Percentiles rank a stretch among this genome's conserved stretches.
Evolutionary conservation across 2,888 invertebrate genomes (phyloP).

Genomic region (Troides aeacus): DNA sequence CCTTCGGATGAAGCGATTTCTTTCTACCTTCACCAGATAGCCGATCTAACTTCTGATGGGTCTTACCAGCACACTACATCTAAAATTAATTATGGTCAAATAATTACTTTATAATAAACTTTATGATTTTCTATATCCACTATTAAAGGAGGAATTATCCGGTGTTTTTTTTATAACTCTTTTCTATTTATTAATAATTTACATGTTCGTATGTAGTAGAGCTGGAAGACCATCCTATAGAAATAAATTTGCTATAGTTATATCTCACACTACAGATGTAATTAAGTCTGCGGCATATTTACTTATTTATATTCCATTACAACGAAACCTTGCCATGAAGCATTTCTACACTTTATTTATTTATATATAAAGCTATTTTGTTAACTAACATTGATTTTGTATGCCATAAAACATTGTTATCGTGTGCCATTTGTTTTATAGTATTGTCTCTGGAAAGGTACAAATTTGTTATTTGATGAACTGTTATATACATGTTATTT

Average conservation of each 20-base stretch:
- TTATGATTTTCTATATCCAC: too few species aligned
- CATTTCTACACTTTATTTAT: constrained; percentile 15
- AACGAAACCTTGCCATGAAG: constrained; percentile 22
- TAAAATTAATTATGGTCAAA: too few species aligned
- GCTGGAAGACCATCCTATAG: background rate
- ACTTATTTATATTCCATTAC: constrained; percentile 19
- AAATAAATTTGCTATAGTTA: background rate
- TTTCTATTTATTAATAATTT: too few species aligned
- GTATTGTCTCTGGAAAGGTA: constrained; percentile 18
- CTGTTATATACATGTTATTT: too few species aligned
- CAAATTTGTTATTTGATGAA: constrained; percentile 10
- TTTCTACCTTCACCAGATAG: too few species aligned
- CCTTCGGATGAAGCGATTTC: too few species aligned
- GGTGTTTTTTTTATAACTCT: too few species aligned
- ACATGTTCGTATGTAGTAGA: too few species aligned
- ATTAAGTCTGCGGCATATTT: background rate
- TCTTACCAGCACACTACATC: too few species aligned
- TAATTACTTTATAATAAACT: too few species aligned
- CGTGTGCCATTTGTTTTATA: constrained; percentile 23
- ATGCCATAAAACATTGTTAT: constrained; percentile 21
- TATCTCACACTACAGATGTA: background rate
- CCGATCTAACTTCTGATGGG: too few species aligned
- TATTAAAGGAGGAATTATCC: too few species aligned
- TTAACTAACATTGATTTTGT: constrained; percentile 4
- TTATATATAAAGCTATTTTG: background rate